These are phyloP conservation scores for Stigmatopora argus DNA, from an alignment of 2,113 vertebrate species.

Conservation along the genomic window DNA sequence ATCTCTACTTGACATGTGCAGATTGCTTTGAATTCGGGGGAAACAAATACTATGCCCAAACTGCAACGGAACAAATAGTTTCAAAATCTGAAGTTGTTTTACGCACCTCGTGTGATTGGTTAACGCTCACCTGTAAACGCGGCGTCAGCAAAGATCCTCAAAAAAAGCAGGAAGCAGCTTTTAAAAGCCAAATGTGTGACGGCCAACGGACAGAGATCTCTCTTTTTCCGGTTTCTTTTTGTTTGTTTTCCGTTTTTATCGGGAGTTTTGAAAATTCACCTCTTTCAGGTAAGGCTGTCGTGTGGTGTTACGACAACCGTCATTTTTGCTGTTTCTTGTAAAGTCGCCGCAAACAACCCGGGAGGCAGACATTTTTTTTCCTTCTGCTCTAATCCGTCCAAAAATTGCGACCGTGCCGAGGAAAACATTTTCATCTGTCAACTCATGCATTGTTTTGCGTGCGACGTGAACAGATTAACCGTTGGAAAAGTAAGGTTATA, in stretches of 20 bases:
- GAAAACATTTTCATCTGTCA: not conserved
- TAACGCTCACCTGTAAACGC: slow-evolving; percentile 63
- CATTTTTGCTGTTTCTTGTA: slow-evolving; percentile 12
- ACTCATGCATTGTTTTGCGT: not conserved
- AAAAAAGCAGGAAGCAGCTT: slow-evolving; percentile 44
- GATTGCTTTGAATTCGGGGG: not conserved
- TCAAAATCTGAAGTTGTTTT: not conserved
- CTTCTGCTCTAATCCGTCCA: slow-evolving; percentile 41
- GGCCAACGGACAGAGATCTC: not conserved
- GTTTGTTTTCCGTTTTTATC: not conserved
- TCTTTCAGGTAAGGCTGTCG: slow-evolving; percentile 31
- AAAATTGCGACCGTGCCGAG: not conserved
- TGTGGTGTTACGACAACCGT: no score
- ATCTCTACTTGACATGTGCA: not conserved
- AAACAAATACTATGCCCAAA: not conserved
- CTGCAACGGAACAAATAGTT: not conserved
- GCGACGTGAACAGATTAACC: not conserved
- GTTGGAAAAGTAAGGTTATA: no score
- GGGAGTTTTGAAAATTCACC: not conserved
- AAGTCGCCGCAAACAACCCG: slow-evolving; percentile 27
- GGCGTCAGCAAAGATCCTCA: slow-evolving; percentile 17
- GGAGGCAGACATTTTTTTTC: slow-evolving; percentile 55
- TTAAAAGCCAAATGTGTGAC: slow-evolving; percentile 12
- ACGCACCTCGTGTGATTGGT: slow-evolving; percentile 3
- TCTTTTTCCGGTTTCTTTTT: not conserved